Percentiles rank a stretch among this genome's conserved stretches.
These are phyloP conservation scores for Zoanthus sociatus DNA, from an alignment of 92 coral and sea anemone genomes.

Conservation along the genomic window DNA sequence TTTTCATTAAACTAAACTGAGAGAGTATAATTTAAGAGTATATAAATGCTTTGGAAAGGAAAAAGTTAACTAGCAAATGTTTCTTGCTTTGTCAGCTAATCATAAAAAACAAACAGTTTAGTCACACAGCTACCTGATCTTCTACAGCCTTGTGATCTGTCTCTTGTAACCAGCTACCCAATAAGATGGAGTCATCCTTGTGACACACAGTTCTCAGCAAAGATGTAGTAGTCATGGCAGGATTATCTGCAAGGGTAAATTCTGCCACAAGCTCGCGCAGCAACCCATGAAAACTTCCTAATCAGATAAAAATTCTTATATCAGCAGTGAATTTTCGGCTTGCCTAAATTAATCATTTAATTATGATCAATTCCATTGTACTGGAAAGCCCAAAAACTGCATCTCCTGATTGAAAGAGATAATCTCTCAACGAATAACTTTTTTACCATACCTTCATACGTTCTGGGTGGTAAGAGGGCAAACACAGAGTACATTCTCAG, in stretches of 20 bases:
- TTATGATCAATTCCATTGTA: too few species aligned
- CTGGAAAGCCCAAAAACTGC: too few species aligned
- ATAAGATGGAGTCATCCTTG: slow-evolving; percentile 93
- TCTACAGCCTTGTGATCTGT: slow-evolving; percentile 98
- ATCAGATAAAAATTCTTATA: background rate
- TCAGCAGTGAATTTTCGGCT: background rate
- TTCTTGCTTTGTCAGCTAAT: too few species aligned
- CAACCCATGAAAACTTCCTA: slow-evolving; percentile 89
- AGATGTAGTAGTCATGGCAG: slow-evolving; percentile 95
- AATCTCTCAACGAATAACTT: too few species aligned
- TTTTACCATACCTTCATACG: slow-evolving; percentile 77
- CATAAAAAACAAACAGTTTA: background rate
- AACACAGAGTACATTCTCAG: slow-evolving; percentile 85
- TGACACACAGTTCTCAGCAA: slow-evolving; percentile 92
- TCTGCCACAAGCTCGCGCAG: slow-evolving; percentile 95
- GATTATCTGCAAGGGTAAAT: slow-evolving; percentile 97
- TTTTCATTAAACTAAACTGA: too few species aligned
- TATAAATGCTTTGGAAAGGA: too few species aligned
- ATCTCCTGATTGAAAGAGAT: too few species aligned
- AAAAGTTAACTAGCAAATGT: too few species aligned
- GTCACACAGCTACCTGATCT: slow-evolving; percentile 79
- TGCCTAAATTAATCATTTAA: too few species aligned
- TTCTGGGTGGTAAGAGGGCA: slow-evolving; percentile 82
- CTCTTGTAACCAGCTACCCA: slow-evolving; percentile 97
- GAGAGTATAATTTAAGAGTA: too few species aligned